Conservation (phyloP, 2,888 invertebrate genomes). For the Sesia bembeciformis region DNA sequence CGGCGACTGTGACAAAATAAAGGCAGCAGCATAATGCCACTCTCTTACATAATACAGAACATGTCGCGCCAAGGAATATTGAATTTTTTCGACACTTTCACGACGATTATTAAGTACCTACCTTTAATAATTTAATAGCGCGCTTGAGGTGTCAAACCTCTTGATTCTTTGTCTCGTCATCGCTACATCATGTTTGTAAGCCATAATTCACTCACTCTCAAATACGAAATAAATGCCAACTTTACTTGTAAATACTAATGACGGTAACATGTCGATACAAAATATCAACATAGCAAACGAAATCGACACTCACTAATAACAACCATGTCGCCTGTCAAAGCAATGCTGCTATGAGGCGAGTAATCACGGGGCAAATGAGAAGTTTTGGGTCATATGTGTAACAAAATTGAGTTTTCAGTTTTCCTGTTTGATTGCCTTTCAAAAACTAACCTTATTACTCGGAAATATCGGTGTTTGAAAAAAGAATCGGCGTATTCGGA, state of each 20-base stretch:
- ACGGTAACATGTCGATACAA: slow-evolving; percentile 20
- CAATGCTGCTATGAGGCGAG: slow-evolving; percentile 33
- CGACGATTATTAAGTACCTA: slow-evolving; percentile 24
- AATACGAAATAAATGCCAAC: not conserved
- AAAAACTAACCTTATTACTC: slow-evolving; percentile 28
- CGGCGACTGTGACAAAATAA: slow-evolving; percentile 41
- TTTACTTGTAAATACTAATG: not conserved
- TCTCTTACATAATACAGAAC: slow-evolving; percentile 14
- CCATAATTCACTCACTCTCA: not conserved
- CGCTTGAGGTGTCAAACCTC: slow-evolving; percentile 24
- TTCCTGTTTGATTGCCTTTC: slow-evolving; percentile 5
- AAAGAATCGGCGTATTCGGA: slow-evolving; percentile 15
- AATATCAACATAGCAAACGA: slow-evolving; percentile 24
- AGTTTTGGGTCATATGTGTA: slow-evolving; percentile 50
- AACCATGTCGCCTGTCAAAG: slow-evolving; percentile 48
- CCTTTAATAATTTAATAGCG: slow-evolving; percentile 29
- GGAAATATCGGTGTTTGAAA: slow-evolving; percentile 9
- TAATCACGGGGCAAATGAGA: slow-evolving; percentile 64
- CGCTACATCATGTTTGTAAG: not conserved
- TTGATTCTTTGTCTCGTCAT: not conserved
- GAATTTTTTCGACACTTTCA: slow-evolving; percentile 31
- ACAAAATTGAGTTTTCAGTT: not conserved
- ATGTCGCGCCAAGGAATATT: slow-evolving; percentile 27
- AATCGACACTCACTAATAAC: slow-evolving; percentile 48
- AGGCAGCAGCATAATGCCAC: slow-evolving; percentile 27